Evolutionary conservation across 2,797 vertebrate genomes (phyloP).

Genomic region (Heterohyrax brucei): DNA sequence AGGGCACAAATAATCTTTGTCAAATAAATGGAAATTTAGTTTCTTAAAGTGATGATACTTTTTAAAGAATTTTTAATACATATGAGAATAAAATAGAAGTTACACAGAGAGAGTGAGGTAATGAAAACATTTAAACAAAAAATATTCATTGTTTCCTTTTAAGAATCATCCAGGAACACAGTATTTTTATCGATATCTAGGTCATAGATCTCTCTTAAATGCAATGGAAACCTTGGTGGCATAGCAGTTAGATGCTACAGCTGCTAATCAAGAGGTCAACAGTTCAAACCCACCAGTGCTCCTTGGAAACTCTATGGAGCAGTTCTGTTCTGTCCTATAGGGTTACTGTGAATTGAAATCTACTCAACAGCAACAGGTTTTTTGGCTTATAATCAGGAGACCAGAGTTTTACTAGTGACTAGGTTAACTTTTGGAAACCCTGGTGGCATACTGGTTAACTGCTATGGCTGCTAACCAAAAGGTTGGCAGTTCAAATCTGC

Average conservation of each 20-base stretch:
- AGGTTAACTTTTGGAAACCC: no score
- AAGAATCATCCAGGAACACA: neutral
- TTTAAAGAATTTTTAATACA: conserved; percentile 41
- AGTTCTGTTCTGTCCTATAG: no score
- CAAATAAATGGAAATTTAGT: neutral
- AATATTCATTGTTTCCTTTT: neutral
- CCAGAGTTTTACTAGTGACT: neutral
- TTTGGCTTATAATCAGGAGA: neutral
- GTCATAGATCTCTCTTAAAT: neutral
- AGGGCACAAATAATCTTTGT: neutral
- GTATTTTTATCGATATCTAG: no score
- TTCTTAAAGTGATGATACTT: conserved; percentile 19
- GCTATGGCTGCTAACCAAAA: no score
- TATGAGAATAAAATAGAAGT: neutral
- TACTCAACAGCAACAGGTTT: no score
- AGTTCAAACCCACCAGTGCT: no score
- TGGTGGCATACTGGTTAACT: no score
- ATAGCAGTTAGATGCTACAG: no score
- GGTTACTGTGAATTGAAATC: no score
- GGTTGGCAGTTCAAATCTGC: no score
- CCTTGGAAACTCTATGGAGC: no score
- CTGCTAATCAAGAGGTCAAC: no score
- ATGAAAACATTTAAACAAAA: conserved; percentile 11
- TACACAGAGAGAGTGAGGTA: neutral
- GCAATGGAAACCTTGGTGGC: neutral